phyloP scores from a whole-genome alignment of 2,888 invertebrate species.

The Polydrusus tereticollis region DNA sequence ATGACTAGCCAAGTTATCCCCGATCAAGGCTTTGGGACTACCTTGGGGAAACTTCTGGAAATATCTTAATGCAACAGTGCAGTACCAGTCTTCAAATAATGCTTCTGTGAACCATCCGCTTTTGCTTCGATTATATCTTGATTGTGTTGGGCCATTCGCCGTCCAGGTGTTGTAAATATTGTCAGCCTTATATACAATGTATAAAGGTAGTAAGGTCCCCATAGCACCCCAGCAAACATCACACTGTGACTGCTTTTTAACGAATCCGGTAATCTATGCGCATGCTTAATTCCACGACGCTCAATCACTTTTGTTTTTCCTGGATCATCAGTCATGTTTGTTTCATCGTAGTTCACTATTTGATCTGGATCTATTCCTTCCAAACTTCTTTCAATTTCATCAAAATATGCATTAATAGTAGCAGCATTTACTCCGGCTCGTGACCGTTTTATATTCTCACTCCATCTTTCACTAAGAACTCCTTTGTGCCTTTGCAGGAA shows the following conservation, averaged over 20 bases:
- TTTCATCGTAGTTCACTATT: constrained; percentile 19
- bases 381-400: too few relatives aligned
- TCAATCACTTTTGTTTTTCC: constrained; percentile 9
- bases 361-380: constrained; percentile 1
- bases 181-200: constrained; percentile 13
- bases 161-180: constrained; percentile 15
- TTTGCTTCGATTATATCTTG: constrained; percentile 4
- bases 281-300: constrained; percentile 4
- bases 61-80: not conserved
- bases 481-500: too few relatives aligned
- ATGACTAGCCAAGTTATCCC: constrained; percentile 2
- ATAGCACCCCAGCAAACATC: constrained; percentile 19
- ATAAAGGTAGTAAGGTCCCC: not conserved
- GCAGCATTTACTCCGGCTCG: constrained; percentile 26
- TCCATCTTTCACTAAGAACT: constrained; percentile 27
- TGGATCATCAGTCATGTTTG: constrained; percentile 22
- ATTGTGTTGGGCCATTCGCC: not conserved
- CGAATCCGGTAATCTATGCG: not conserved
- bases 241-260: not conserved
- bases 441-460: constrained; percentile 45
- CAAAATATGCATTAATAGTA: constrained; percentile 8
- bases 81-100: constrained; percentile 1
- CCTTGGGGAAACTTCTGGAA: not conserved
- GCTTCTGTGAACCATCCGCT: constrained; percentile 10
- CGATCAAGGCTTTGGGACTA: not conserved